phyloP scores from a whole-genome alignment of 1,140 invertebrate genomes.

The Lepidotrigona ventralis region DNA sequence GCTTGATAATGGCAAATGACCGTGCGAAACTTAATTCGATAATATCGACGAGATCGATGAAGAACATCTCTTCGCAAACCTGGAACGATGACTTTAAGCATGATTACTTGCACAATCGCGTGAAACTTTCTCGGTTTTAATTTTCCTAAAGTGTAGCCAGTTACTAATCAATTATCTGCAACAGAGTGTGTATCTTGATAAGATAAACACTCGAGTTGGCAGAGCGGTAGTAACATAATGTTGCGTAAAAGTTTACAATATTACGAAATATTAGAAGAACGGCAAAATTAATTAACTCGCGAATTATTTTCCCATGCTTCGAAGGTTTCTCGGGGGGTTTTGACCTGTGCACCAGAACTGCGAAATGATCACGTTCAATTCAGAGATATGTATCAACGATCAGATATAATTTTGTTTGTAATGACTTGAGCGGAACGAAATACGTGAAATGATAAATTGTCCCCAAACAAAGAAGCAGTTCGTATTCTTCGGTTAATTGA shows the following conservation, averaged over 20 bases:
- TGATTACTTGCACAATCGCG: not conserved
- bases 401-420: too few relatives aligned
- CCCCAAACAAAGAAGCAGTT: not conserved
- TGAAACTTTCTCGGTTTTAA: not conserved
- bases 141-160: not conserved
- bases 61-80: not conserved
- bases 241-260: not conserved
- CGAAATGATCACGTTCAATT: too few relatives aligned
- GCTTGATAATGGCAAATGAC: conserved; percentile 1
- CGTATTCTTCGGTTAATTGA: not conserved
- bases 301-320: too few relatives aligned
- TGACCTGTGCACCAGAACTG: too few relatives aligned
- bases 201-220: not conserved
- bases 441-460: not conserved
- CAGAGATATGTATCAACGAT: too few relatives aligned
- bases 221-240: not conserved
- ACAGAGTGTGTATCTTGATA: not conserved
- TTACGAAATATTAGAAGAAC: not conserved
- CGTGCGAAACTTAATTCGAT: not conserved
- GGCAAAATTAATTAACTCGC: not conserved
- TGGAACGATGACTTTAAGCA: not conserved
- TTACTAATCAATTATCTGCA: not conserved
- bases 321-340: too few relatives aligned
- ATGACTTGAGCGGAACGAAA: too few relatives aligned
- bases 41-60: not conserved